These are phyloP conservation scores for Plagodis dolabraria DNA, from an alignment of 2,888 invertebrate genomes.

Conservation along the genomic window DNA sequence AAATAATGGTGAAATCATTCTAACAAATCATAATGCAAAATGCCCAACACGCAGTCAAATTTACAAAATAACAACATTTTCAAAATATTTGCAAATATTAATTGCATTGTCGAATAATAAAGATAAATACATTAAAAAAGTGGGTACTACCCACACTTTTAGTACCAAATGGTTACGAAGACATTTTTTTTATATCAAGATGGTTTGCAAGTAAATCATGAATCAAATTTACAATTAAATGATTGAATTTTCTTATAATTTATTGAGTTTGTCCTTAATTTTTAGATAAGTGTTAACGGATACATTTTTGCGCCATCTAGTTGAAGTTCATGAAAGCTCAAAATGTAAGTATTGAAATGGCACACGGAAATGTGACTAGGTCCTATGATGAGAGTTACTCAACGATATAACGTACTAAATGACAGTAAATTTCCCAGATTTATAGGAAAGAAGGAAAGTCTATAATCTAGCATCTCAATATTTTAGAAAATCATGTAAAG, in stretches of 20 bases:
- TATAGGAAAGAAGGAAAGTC: background rate
- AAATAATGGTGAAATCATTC: too few relatives aligned
- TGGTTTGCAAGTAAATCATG: background rate
- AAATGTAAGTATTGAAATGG: slow-evolving; percentile 48
- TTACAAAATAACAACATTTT: slow-evolving; percentile 18
- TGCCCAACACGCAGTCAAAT: slow-evolving; percentile 34
- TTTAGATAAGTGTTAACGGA: slow-evolving; percentile 7
- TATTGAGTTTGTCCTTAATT: slow-evolving; percentile 8
- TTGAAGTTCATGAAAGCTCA: slow-evolving; percentile 18
- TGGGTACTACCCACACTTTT: slow-evolving; percentile 42
- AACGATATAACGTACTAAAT: slow-evolving; percentile 9
- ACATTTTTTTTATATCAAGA: background rate
- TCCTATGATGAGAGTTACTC: slow-evolving; percentile 14
- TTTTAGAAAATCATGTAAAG: too few relatives aligned
- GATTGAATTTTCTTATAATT: background rate
- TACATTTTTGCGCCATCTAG: slow-evolving; percentile 32
- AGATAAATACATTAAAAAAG: slow-evolving; percentile 23
- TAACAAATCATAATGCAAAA: slow-evolving; percentile 19
- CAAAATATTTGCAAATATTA: slow-evolving; percentile 18
- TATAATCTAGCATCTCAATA: background rate
- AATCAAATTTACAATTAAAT: background rate
- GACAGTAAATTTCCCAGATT: background rate
- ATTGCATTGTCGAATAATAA: slow-evolving; percentile 33
- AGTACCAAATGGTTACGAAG: slow-evolving; percentile 41
- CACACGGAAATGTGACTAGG: slow-evolving; percentile 64